Evolutionary conservation across 2,888 invertebrate genomes (phyloP).

Genomic region (Epinotia brunnichana): DNA sequence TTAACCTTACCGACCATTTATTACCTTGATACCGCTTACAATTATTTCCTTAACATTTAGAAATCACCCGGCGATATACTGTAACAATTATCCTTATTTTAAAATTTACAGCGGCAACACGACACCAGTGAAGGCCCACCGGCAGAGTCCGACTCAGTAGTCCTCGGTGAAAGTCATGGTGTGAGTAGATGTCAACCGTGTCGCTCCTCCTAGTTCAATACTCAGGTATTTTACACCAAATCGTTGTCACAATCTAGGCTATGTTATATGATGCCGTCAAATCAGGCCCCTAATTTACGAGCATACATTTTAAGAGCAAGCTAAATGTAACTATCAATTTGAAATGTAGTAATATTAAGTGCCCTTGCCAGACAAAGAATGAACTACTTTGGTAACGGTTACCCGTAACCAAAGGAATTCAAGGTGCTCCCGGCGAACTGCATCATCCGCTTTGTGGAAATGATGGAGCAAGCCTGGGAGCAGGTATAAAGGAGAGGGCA

Average conservation of each 20-base stretch:
- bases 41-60: background rate
- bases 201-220: slow-evolving; percentile 66
- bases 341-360: no score
- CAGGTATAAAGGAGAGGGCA: no score
- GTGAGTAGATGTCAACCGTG: slow-evolving; percentile 88
- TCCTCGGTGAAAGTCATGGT: slow-evolving; percentile 87
- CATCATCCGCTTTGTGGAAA: no score
- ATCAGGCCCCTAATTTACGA: background rate
- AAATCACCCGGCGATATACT: background rate
- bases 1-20: background rate
- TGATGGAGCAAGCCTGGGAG: no score
- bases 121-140: slow-evolving; percentile 87
- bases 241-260: slow-evolving; percentile 29
- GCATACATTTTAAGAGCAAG: no score
- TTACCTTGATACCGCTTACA: background rate
- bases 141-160: slow-evolving; percentile 85
- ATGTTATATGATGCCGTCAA: slow-evolving; percentile 10
- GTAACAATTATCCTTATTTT: background rate
- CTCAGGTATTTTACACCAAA: slow-evolving; percentile 27
- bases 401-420: no score
- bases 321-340: no score
- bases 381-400: no score
- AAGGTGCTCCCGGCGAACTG: no score
- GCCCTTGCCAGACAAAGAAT: no score
- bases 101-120: slow-evolving; percentile 87